Conservation (phyloP, 2,888 invertebrate species). For the Leptinotarsa tumamoca region DNA sequence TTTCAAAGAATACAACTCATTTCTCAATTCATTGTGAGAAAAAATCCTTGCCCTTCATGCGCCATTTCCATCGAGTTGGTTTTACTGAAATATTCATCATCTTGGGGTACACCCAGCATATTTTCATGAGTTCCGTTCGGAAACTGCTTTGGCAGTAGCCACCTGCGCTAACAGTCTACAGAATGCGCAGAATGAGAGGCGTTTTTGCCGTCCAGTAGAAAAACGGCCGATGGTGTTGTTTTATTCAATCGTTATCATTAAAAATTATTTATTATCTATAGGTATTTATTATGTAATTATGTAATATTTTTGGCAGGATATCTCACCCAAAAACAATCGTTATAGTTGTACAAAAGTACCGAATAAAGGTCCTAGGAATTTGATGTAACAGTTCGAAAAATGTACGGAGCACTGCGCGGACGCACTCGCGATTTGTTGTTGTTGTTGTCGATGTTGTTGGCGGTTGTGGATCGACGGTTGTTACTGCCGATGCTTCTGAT, state of each 20-base stretch:
- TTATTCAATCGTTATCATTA: constrained; percentile 56
- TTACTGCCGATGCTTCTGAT: constrained; percentile 42
- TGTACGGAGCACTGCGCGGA: constrained; percentile 67
- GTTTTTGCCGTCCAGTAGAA: constrained; percentile 7
- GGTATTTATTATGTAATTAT: constrained; percentile 59
- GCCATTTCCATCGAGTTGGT: too few species aligned
- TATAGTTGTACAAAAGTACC: constrained; percentile 65
- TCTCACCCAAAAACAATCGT: constrained; percentile 67
- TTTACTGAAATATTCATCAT: background rate
- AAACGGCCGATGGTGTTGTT: constrained; percentile 12
- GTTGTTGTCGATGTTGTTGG: constrained; percentile 40
- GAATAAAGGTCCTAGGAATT: constrained; percentile 64
- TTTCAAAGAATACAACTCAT: too few species aligned
- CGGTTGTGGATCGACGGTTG: constrained; percentile 38
- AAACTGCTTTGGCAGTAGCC: background rate
- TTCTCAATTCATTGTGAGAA: too few species aligned
- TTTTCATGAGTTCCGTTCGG: background rate
- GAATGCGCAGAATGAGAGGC: constrained; percentile 9
- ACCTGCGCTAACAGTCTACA: background rate
- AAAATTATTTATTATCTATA: constrained; percentile 58
- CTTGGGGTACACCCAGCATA: background rate
- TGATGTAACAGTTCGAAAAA: constrained; percentile 65
- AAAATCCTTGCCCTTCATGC: too few species aligned
- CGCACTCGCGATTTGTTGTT: constrained; percentile 55
- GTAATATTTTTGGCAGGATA: constrained; percentile 67